Evolutionary conservation across 2,113 vertebrate genomes (phyloP), one percentile per base, ranked within the genome.

Genomic region (Cyprinodon tularosa): DNA sequence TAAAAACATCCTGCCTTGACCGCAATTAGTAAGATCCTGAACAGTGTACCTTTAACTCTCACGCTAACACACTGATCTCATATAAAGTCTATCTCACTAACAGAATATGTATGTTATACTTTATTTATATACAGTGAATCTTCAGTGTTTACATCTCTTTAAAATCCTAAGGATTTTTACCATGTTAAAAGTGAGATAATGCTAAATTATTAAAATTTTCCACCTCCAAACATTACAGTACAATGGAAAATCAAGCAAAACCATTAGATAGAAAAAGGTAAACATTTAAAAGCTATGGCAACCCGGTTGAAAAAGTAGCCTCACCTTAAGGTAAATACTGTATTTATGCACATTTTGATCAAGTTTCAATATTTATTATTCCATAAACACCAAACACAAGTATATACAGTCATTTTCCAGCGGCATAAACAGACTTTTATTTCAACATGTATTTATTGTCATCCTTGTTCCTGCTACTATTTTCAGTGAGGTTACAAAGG

Each of bases 51-150:
- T 72, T 74, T 4, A 74, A 79, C 83, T 93, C 90, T 86, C 91
- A 90, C 83, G 90, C 92, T 86, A 90, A 82, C 85, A 66, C 57
- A 48, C 71, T 92, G 85, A 88, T 80, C 81, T 86, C 65, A 90
- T 86, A 80, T 77, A 76, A 74, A 80, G 62, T 62, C 59, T 71
- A 38, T 6, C 68, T 62, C 64, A 62, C 22, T 75, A 71, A n/a
- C 50, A 8, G 4, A 5, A 50, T 17, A 17, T 50, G 15, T 2
- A 50, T 50, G 48, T 20, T 6, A 20, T 57, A 20, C 17, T 4
- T 1, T 57, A n/a, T 57, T 57, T 9, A 8, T 20, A 57, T 4
- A 20, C 17, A 57, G 20, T 57, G 17, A 20, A 57, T 57, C 17
- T 57, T 57, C 15, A 57, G 9, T 57, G 17, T 10, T 57, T 57